A percentile compares a stretch with the other conserved stretches of the same genome.
Conservation (phyloP, 2,113 vertebrate species). For the Chroicocephalus ridibundus region DNA sequence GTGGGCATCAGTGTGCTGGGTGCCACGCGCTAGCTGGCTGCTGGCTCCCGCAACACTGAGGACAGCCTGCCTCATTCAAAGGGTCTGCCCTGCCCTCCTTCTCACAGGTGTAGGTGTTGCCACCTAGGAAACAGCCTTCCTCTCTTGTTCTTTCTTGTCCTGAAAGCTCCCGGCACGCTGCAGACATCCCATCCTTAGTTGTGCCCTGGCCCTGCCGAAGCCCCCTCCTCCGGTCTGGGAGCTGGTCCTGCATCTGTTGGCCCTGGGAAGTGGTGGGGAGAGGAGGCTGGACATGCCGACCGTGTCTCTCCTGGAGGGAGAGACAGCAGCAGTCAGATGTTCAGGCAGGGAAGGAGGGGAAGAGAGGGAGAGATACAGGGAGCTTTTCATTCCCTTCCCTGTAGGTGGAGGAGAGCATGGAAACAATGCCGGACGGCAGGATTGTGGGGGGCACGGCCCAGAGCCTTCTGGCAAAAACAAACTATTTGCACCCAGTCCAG, state of each 20-base stretch:
- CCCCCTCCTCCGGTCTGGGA: background rate
- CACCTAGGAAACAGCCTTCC: background rate
- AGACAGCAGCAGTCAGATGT: background rate
- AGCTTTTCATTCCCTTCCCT: slow-evolving; percentile 69
- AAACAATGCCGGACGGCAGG: slow-evolving; percentile 68
- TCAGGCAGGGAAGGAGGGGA: background rate
- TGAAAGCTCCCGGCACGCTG: background rate
- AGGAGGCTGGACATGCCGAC: background rate
- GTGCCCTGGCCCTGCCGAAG: background rate
- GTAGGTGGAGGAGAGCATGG: slow-evolving; percentile 76
- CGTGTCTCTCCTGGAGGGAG: background rate
- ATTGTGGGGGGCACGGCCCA: slow-evolving; percentile 63
- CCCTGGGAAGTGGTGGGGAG: background rate
- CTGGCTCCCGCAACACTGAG: background rate
- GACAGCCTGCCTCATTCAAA: rapidly evolving
- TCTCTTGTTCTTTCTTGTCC: background rate
- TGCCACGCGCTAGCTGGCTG: background rate
- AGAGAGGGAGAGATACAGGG: slow-evolving; percentile 26
- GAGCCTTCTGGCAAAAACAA: slow-evolving; percentile 68
- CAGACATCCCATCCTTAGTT: background rate
- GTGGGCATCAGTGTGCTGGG: no score
- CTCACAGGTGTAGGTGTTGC: background rate
- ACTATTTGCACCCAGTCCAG: slow-evolving; percentile 30
- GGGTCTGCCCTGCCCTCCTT: background rate
- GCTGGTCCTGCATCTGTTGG: background rate